These are phyloP conservation scores for Harmothoe impar DNA, from an alignment of 2,888 invertebrate genomes.

Conservation along the genomic window DNA sequence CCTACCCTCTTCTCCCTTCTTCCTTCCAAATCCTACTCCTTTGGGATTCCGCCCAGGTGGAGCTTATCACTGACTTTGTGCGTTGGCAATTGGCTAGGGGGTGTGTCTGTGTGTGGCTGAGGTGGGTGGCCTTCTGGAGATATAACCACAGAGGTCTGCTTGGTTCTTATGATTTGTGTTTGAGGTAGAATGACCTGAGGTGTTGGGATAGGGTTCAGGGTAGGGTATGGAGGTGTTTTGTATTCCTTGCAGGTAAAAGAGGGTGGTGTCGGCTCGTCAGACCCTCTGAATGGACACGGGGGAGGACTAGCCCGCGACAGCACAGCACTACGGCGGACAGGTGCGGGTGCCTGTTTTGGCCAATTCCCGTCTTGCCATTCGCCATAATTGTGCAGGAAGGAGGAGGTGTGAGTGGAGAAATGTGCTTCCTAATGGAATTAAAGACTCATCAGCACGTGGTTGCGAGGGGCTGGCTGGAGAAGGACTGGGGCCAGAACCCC, in stretches of 20 bases:
- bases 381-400: constrained; percentile 51
- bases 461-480: not conserved
- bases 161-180: too few relatives aligned
- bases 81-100: too few relatives aligned
- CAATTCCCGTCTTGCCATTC: constrained; percentile 30
- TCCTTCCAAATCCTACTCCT: not conserved
- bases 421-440: constrained; percentile 50
- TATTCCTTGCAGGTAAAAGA: not conserved
- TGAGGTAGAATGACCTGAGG: too few relatives aligned
- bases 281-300: not conserved
- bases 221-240: not conserved
- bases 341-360: constrained; percentile 38
- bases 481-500: not conserved
- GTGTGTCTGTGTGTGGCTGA: too few relatives aligned
- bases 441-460: constrained; percentile 53
- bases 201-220: too few relatives aligned
- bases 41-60: not conserved
- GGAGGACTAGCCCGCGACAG: not conserved
- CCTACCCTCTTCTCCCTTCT: not conserved
- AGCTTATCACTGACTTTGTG: too few relatives aligned
- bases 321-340: not conserved
- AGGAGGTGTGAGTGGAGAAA: constrained; percentile 43
- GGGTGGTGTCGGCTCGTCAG: not conserved
- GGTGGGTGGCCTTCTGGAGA: too few relatives aligned
- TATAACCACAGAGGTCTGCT: too few relatives aligned